phyloP scores from a whole-genome alignment of 2,888 invertebrate genomes.

The Mechanitis mazaeus region DNA sequence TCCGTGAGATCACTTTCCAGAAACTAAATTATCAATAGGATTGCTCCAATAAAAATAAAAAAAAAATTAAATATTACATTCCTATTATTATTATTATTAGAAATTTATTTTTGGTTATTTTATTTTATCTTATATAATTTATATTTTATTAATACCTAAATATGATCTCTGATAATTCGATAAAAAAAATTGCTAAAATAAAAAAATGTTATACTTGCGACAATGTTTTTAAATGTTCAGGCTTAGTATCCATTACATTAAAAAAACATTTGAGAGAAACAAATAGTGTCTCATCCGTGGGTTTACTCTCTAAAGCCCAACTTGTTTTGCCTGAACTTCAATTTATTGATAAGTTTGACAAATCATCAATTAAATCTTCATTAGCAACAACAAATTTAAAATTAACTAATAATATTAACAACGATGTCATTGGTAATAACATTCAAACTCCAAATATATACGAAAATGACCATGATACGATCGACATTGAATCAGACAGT shows the following conservation, averaged over 20 bases:
- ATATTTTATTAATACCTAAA: constrained; percentile 46
- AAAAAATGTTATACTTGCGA: constrained; percentile 64
- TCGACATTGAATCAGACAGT: too few relatives aligned
- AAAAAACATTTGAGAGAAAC: constrained; percentile 34
- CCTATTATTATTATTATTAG: too few relatives aligned
- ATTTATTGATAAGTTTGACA: constrained; percentile 53
- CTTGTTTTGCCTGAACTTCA: constrained; percentile 51
- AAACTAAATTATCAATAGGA: too few relatives aligned
- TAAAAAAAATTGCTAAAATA: constrained; percentile 43
- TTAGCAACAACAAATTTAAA: not conserved
- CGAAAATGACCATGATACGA: too few relatives aligned
- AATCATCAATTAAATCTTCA: constrained; percentile 42
- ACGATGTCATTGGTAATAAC: too few relatives aligned
- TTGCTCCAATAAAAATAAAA: too few relatives aligned
- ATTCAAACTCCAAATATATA: too few relatives aligned
- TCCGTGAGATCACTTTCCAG: too few relatives aligned
- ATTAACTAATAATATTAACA: too few relatives aligned
- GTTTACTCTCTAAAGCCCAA: not conserved
- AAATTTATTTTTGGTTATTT: too few relatives aligned
- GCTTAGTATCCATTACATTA: constrained; percentile 30
- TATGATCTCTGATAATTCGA: constrained; percentile 39
- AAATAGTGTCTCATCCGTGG: too few relatives aligned
- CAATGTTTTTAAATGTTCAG: constrained; percentile 58
- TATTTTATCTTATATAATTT: constrained; percentile 26
- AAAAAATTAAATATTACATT: too few relatives aligned